Conservation (phyloP, 1,140 invertebrate species). For the Antheraea pernyi region DNA sequence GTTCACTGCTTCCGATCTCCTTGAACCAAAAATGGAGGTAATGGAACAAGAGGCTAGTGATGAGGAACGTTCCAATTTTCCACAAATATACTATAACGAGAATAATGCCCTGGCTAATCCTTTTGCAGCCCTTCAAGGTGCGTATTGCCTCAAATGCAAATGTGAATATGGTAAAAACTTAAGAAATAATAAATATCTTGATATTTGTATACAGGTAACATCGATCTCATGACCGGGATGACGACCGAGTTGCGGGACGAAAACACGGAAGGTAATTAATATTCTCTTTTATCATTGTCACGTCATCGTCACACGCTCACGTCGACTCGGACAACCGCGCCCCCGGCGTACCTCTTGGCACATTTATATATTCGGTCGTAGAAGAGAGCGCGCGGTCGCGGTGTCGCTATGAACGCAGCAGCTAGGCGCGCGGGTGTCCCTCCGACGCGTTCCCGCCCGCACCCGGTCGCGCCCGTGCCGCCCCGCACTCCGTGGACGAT, state of each 20-base stretch:
- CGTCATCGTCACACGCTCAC: slow-evolving; percentile 71
- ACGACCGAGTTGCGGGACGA: slow-evolving; percentile 66
- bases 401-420: slow-evolving; percentile 39
- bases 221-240: slow-evolving; percentile 71
- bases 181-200: not conserved
- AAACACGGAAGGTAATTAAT: slow-evolving; percentile 69
- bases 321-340: slow-evolving; percentile 77
- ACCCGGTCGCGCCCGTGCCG: slow-evolving; percentile 19
- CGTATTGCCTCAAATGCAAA: slow-evolving; percentile 1
- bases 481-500: slow-evolving; percentile 20
- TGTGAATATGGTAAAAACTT: not conserved
- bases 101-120: slow-evolving; percentile 69
- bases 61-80: slow-evolving; percentile 65
- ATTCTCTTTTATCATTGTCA: slow-evolving; percentile 45
- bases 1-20: slow-evolving; percentile 63
- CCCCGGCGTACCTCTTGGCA: slow-evolving; percentile 68
- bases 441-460: slow-evolving; percentile 37
- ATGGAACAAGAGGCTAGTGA: slow-evolving; percentile 74
- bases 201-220: slow-evolving; percentile 49
- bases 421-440: slow-evolving; percentile 71
- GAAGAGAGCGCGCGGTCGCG: slow-evolving; percentile 68
- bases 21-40: slow-evolving; percentile 76
- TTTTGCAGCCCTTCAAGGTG: slow-evolving; percentile 70
- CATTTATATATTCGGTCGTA: slow-evolving; percentile 37
- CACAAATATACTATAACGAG: slow-evolving; percentile 64